Conservation (phyloP, 1,140 invertebrate species). For the Probaryconus sp. region DNA sequence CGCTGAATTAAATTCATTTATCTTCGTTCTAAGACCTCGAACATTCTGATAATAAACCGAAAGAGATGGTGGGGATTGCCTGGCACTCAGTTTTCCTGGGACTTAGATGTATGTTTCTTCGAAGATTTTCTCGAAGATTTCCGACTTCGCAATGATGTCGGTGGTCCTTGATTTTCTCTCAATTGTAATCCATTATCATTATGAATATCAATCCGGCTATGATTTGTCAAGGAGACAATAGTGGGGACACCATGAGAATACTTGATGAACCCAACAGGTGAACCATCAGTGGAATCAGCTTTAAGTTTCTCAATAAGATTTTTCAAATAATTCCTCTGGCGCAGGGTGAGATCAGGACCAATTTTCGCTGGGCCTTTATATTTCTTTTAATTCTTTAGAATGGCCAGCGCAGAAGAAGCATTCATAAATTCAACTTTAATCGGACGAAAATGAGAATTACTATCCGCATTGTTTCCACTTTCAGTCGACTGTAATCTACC, state of each 20-base stretch:
- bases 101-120: too few species aligned
- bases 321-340: background rate
- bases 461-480: too few species aligned
- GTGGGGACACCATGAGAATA: constrained; percentile 1
- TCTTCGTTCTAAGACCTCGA: constrained; percentile 6
- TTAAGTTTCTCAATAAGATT: background rate
- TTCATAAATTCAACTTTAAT: too few species aligned
- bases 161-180: too few species aligned
- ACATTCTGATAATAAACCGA: constrained; percentile 8
- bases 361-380: constrained; percentile 3
- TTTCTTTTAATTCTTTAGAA: background rate
- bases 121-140: too few species aligned
- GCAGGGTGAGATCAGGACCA: background rate
- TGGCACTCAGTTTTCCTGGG: constrained; percentile 7
- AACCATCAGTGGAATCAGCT: background rate
- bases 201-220: too few species aligned
- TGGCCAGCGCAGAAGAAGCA: background rate
- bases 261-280: background rate
- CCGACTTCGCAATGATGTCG: too few species aligned
- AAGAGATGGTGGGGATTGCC: constrained; percentile 3
- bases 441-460: too few species aligned
- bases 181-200: background rate
- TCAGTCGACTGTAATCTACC: too few species aligned
- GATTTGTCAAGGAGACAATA: background rate
- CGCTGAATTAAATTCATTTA: background rate